Evolutionary conservation across 2,888 invertebrate genomes (phyloP).

Genomic region (Bimastos eiseni): DNA sequence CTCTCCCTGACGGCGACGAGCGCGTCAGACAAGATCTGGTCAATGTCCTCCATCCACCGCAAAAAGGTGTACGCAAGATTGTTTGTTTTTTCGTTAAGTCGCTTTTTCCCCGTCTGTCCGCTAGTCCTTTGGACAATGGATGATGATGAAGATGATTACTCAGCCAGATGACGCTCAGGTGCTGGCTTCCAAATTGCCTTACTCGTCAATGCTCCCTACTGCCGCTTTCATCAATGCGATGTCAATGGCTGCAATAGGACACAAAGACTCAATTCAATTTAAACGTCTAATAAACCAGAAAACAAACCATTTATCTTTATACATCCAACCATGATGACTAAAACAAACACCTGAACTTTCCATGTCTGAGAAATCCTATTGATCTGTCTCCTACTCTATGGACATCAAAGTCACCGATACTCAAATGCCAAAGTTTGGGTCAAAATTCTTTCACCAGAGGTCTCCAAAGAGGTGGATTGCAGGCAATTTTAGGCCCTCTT

Average conservation of each 20-base stretch:
- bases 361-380: no score
- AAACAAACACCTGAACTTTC: no score
- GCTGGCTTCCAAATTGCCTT: slow-evolving; percentile 22
- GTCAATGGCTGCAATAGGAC: slow-evolving; percentile 2
- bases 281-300: not conserved
- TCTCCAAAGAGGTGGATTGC: no score
- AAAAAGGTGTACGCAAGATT: not conserved
- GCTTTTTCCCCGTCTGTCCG: not conserved
- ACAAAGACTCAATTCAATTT: not conserved
- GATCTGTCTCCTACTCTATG: no score
- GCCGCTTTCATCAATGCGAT: not conserved
- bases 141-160: not conserved
- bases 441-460: no score
- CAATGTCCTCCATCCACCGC: slow-evolving; percentile 17
- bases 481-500: no score
- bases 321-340: not conserved
- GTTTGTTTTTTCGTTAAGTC: not conserved
- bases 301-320: not conserved
- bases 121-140: slow-evolving; percentile 3
- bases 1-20: not conserved
- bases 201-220: slow-evolving; percentile 25
- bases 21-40: slow-evolving; percentile 15
- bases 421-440: no score
- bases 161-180: not conserved
- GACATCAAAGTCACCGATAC: no score